Evolutionary conservation across 2,113 vertebrate species (phyloP), one percentile per base, ranked within the genome.

Genomic region (Seriola aureovittata): DNA sequence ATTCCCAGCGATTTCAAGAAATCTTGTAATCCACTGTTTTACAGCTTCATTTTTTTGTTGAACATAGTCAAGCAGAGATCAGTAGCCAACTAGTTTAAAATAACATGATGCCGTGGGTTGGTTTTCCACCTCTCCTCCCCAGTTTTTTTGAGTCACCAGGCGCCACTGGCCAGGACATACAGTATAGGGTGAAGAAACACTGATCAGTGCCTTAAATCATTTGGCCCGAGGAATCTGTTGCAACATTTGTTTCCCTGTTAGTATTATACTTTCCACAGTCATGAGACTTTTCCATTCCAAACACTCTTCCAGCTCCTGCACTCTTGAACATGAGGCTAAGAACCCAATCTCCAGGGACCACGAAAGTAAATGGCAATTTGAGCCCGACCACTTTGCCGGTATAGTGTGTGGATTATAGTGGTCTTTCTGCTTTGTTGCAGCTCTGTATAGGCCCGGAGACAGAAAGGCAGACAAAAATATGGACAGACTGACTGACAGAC

Each of bases 341-440:
- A 89, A 89, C 60, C 71, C 78, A 88, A 88, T 91, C 90, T 89
- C 80, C 46, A 5, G 78, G 65, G 90, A 91, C 80, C 75, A 74
- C 8, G 23, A 81, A 84, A 84, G 84, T 87, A 89, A 91, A 92
- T 91, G 90, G 85, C 86, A 89, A 87, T 90, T 89, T 89, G 72
- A 91, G 80, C 88, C 60, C 64, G 58, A 84, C 74, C 85, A 88
- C 79, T 89, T 92, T 89, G 71, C 71, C 81, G 86, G 81, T 87
- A 90, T 86, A 93, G 89, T 71, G 78, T 82, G 40, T 69, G 80
- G 89, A 88, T 89, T 89, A 88, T 89, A 75, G 69, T 81, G 78
- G 78, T 88, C 81, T 79, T 59, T 85, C 68, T 81, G 75, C 82
- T 78, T 81, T 87, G 85, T 85, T 88, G 75, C 86, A 75, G 70